A percentile compares a stretch with the other conserved stretches of the same genome.
Evolutionary conservation across 2,888 invertebrate species (phyloP).

Genomic region (Thereva unica): DNA sequence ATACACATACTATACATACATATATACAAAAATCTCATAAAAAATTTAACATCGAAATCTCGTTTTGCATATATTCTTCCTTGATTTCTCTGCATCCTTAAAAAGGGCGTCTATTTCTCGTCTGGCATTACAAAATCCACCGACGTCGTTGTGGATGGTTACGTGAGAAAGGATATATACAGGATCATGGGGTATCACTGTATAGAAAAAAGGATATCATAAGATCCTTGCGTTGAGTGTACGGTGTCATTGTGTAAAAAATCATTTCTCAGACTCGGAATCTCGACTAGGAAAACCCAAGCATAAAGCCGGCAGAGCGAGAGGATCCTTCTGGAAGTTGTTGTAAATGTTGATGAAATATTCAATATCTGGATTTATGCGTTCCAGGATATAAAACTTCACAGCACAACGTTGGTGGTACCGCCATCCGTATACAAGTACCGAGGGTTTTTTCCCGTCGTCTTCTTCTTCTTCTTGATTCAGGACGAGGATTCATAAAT

Average conservation of each 20-base stretch:
- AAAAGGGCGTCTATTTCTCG: constrained; percentile 19
- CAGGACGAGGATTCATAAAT: constrained; percentile 19
- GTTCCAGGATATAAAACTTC: constrained; percentile 37
- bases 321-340: constrained; percentile 34
- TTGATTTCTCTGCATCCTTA: constrained; percentile 36
- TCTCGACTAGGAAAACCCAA: constrained; percentile 36
- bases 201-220: too few species aligned
- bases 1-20: too few species aligned
- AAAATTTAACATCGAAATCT: constrained; percentile 41
- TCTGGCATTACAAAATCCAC: constrained; percentile 2
- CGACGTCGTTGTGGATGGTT: background rate
- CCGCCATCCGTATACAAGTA: background rate
- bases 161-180: background rate
- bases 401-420: constrained; percentile 20
- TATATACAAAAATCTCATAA: constrained; percentile 37
- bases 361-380: constrained; percentile 41
- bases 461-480: too few species aligned
- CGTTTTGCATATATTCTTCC: constrained; percentile 42
- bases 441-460: too few species aligned
- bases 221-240: background rate
- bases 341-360: constrained; percentile 40
- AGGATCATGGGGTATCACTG: too few species aligned
- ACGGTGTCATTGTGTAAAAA: constrained; percentile 26
- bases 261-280: constrained; percentile 31
- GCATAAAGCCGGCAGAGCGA: constrained; percentile 32